Percentiles rank a stretch among this genome's conserved stretches.
phyloP scores from a whole-genome alignment of 2,888 invertebrate genomes.

The Melieria picta region DNA sequence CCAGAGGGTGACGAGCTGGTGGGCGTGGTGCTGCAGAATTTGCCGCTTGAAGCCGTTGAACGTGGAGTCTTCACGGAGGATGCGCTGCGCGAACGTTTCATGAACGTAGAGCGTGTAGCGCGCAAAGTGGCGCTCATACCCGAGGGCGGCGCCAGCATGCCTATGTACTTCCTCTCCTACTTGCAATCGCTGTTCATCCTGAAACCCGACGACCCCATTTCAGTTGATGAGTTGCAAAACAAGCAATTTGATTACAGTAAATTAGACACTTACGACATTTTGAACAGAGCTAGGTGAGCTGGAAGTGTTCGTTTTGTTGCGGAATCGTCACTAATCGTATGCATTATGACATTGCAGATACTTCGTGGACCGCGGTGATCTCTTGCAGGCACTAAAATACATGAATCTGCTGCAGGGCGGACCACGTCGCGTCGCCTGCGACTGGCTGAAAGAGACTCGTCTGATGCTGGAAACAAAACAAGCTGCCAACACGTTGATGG shows the following conservation, averaged over 20 bases:
- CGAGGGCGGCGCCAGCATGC: slow-evolving; percentile 85
- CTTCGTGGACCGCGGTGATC: slow-evolving; percentile 88
- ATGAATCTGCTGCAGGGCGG: slow-evolving; percentile 91
- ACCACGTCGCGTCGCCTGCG: slow-evolving; percentile 80
- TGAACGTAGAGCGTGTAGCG: slow-evolving; percentile 83
- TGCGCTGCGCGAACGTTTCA: slow-evolving; percentile 84
- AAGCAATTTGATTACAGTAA: slow-evolving; percentile 76
- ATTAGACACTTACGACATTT: slow-evolving; percentile 87
- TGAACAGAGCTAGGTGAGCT: slow-evolving; percentile 85
- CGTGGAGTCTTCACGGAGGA: slow-evolving; percentile 91
- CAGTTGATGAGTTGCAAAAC: slow-evolving; percentile 78
- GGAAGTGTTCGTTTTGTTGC: slow-evolving; percentile 45
- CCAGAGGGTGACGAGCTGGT: slow-evolving; percentile 83
- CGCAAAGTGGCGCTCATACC: slow-evolving; percentile 87
- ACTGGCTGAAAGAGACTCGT: slow-evolving; percentile 88
- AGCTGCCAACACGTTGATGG: slow-evolving; percentile 88
- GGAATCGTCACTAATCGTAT: slow-evolving; percentile 46
- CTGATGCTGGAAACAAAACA: slow-evolving; percentile 88
- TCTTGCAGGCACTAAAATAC: slow-evolving; percentile 85
- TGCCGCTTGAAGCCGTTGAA: slow-evolving; percentile 79
- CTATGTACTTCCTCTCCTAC: slow-evolving; percentile 86
- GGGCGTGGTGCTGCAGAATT: slow-evolving; percentile 77
- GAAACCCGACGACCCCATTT: slow-evolving; percentile 75
- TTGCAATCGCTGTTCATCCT: slow-evolving; percentile 87
- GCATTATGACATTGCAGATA: slow-evolving; percentile 70